Evolutionary conservation across 2,888 invertebrate species (phyloP), one percentile per base, ranked within the genome.

Genomic region (Cryptus armator): DNA sequence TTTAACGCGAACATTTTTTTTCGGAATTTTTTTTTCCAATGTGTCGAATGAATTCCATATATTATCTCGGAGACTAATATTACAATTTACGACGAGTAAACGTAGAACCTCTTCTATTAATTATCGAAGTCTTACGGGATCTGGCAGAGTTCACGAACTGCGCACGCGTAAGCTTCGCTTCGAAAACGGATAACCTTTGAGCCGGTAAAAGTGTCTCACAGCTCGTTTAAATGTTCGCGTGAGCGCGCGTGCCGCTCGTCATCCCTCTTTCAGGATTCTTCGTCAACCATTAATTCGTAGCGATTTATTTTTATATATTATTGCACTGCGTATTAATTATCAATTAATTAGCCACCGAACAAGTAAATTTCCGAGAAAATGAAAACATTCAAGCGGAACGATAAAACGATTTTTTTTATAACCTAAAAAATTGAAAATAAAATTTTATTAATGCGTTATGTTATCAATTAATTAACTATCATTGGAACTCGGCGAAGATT

Each of bases 101-200:
- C 43, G 32, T 53, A 29, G 44, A 51, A 74, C 43, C 62, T 48
- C n/a, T 46, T 68, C 37, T 67, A 83, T 83, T 78, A 74, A 83
- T 74, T 74, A 78, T 74, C 83, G 67, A 46, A 32, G 59, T 37
- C 64, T 76, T 70, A 75, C 70, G 70, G 79, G 32, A 10, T 80
- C 83, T 68, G 83, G 74, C 79, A 48, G 46, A 79, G 74, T 75
- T 83, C 74, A 51, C 46, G 79, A 83, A 62, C 79, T 71, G 48
- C 19, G 44, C 74, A 79, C 74, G 51, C 62, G 37, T 46, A 70
- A 56, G 67, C 46, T 82, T 59, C 56, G 16, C 19, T 37, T 43
- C 46, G 43, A 32, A 53, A 48, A 53, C 79, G 79, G 37, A 83
- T 83, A 83, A 83, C 79, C 79, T 70, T 62, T 75, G 79, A 53